These are phyloP conservation scores for Ichneumoninae sp. DNA, from an alignment of 2,888 invertebrate species.

Conservation along the genomic window DNA sequence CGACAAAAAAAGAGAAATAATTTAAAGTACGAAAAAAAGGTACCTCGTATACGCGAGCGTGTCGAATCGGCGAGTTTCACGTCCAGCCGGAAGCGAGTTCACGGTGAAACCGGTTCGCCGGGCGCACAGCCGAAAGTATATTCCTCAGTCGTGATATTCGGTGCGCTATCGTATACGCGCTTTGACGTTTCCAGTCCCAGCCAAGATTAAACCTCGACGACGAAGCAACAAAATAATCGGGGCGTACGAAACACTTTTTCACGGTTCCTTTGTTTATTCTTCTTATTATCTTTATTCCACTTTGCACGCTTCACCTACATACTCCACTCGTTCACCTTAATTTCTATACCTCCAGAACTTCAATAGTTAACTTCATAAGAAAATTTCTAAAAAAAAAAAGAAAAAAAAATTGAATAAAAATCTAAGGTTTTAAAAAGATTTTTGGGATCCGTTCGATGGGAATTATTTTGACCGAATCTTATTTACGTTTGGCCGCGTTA, in stretches of 20 bases:
- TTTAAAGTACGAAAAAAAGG: neutral
- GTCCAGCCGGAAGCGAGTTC: conserved; percentile 1
- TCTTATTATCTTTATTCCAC: conserved; percentile 11
- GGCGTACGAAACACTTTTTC: conserved; percentile 45
- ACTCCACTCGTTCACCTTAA: conserved; percentile 5
- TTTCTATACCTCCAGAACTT: neutral
- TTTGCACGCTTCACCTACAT: conserved; percentile 49
- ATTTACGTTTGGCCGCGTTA: neutral
- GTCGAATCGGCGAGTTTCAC: conserved; percentile 23
- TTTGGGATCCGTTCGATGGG: neutral
- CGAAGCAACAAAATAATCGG: conserved; percentile 43
- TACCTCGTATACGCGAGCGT: neutral
- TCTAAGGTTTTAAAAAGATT: neutral
- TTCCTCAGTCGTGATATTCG: neutral
- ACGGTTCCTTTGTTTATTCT: conserved; percentile 30
- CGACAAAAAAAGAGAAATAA: neutral
- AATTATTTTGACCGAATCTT: conserved; percentile 5
- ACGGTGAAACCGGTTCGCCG: conserved; percentile 37
- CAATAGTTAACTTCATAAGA: neutral
- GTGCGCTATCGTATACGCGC: conserved; percentile 1
- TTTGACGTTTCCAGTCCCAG: conserved; percentile 1
- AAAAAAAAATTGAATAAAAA: neutral
- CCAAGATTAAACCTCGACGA: conserved; percentile 44
- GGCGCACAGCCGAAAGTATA: conserved; percentile 26
- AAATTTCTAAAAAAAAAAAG: neutral